Evolutionary conservation across 2,888 invertebrate species (phyloP).

Genomic region (Torymus aiolomorphi): DNA sequence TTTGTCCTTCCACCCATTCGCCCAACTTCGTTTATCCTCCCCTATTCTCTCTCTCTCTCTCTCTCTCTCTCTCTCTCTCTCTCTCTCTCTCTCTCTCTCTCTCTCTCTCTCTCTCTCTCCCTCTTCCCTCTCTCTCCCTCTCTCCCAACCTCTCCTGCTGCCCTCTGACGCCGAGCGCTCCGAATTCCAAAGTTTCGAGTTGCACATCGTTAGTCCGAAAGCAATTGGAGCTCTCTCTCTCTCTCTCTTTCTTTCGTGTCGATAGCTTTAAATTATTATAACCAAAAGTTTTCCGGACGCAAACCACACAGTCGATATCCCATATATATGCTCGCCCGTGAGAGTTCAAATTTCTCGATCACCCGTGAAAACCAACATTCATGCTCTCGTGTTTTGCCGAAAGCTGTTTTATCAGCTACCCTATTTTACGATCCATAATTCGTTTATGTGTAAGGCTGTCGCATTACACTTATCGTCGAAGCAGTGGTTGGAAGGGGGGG

Average conservation of each 20-base stretch:
- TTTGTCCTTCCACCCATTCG: conserved; percentile 17
- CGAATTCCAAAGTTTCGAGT: conserved; percentile 28
- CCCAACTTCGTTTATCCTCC: background rate
- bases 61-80: too few relatives aligned
- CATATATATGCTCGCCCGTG: too few relatives aligned
- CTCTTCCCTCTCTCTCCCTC: background rate
- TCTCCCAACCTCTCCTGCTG: background rate
- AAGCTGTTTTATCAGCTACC: conserved; percentile 30
- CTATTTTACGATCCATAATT: conserved; percentile 31
- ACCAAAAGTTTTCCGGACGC: conserved; percentile 12
- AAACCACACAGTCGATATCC: background rate
- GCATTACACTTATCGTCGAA: conserved; percentile 12
- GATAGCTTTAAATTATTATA: conserved; percentile 30
- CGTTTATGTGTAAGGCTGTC: conserved; percentile 5
- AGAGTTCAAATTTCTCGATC: conserved; percentile 6
- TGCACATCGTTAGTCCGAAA: conserved; percentile 22
- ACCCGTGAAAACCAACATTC: background rate
- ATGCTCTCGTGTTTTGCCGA: background rate
- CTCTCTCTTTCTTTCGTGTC: background rate
- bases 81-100: too few relatives aligned
- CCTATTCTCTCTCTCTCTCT: conserved; percentile 2
- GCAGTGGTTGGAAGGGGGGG: background rate
- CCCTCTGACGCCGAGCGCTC: too few relatives aligned
- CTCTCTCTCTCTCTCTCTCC: too few relatives aligned
- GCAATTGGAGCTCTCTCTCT: background rate